A percentile compares a stretch with the other conserved stretches of the same genome.
phyloP scores from a whole-genome alignment of 2,888 invertebrate species.

The Doris montereyensis region DNA sequence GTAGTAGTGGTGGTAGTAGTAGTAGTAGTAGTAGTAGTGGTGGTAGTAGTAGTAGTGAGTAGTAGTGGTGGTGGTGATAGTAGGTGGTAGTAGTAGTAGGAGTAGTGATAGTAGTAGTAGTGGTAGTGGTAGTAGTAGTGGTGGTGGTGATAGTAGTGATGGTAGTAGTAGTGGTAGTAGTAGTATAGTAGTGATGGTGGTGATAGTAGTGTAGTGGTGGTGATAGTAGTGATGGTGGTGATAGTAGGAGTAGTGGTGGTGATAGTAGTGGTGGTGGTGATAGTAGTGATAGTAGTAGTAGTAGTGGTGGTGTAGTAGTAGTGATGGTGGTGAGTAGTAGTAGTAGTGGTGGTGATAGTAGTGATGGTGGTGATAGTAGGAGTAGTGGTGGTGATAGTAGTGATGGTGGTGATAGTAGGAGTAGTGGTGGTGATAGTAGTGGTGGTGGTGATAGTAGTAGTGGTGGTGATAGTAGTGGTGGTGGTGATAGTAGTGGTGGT shows the following conservation, averaged over 20 bases:
- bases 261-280: conserved; percentile 41
- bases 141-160: not conserved
- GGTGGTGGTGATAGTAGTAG: not conserved
- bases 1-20: not conserved
- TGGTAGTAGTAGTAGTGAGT: too few relatives aligned
- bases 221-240: not conserved
- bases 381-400: conserved; percentile 38
- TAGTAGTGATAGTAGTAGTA: conserved; percentile 41
- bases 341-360: conserved; percentile 36
- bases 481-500: not conserved
- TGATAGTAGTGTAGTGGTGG: conserved; percentile 35
- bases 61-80: too few relatives aligned
- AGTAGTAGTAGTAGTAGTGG: not conserved
- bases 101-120: too few relatives aligned
- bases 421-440: not conserved
- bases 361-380: conserved; percentile 30
- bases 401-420: conserved; percentile 9
- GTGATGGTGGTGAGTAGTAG: conserved; percentile 36
- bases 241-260: too few relatives aligned
- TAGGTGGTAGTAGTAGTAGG: too few relatives aligned
- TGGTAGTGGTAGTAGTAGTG: too few relatives aligned
- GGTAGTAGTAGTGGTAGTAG: conserved; percentile 29
- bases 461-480: not conserved
- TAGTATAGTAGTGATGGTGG: conserved; percentile 28
- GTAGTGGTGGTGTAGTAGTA: too few relatives aligned